Evolutionary conservation across 2,888 invertebrate species (phyloP), one percentile per base, ranked within the genome.

Genomic region (Barypeithes pellucidus): DNA sequence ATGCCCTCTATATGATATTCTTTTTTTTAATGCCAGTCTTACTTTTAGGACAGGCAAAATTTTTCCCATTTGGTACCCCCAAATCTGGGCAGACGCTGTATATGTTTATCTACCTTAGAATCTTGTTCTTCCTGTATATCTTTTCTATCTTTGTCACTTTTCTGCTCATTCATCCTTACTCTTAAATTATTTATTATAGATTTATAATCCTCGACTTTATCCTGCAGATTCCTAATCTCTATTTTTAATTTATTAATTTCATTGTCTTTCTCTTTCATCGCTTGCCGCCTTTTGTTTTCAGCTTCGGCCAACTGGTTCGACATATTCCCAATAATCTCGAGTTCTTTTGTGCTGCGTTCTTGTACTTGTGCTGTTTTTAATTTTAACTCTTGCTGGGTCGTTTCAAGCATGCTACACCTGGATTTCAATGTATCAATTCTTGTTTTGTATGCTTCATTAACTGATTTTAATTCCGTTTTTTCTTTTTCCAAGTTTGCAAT

Each of bases 341-440:
- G 90, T 78, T 92, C 92, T 77, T 89, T 89, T 36, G 88, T 88
- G 67, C 89, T 89, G 81, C 92, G 91, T 75, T 92, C 91, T 24
- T 89, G 87, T 73, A 92, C 84, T 0, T 90, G 88, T 43, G 87
- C 86, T 74, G 91, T 87, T 78, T 91, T 92, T 39, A 88, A 87
- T 81, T 91, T 90, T 33, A 89, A 85, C 0, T 86, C 86, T 0
- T 86, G 86, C 12, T 89, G 83, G 74, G 94, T 94, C 69, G 89
- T 89, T 79, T 92, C 92, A 20, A 94, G 84, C 62, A 91, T 92
- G 81, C 89, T 90, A 71, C 91, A 89, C 78, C 94, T 89, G 33
- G 93, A 92, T 82, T 89, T 91, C 0, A 90, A 86, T 0, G 90
- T 91, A n/a, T 92, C 91, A 0, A 91, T 82, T 82, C 91, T 93